phyloP scores from a whole-genome alignment of 1,140 invertebrate genomes.

The Frieseomelitta varia region DNA sequence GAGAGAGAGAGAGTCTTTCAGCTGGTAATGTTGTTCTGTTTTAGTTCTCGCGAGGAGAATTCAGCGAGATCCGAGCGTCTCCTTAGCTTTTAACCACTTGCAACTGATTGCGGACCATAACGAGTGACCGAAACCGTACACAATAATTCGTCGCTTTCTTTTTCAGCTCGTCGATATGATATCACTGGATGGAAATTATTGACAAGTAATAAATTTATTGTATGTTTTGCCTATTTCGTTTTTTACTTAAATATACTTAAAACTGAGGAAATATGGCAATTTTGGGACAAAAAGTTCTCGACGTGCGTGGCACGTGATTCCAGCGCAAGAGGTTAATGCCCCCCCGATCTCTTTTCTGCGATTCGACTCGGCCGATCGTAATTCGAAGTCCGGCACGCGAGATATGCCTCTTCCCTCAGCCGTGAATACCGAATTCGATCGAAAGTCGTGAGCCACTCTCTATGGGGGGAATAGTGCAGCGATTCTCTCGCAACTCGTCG shows the following conservation, averaged over 20 bases:
- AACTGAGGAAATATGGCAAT: no score
- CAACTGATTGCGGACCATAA: no score
- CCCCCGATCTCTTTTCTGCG: not conserved
- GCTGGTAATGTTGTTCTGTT: not conserved
- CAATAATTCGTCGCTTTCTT: no score
- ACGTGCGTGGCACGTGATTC: no score
- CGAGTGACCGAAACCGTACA: no score
- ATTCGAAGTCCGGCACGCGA: slow-evolving; percentile 34
- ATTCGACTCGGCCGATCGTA: slow-evolving; percentile 18
- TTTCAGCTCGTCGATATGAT: no score
- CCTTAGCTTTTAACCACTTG: slow-evolving; percentile 21
- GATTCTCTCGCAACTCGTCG: not conserved
- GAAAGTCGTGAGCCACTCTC: not conserved
- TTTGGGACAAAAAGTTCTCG: no score
- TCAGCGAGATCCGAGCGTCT: slow-evolving; percentile 12
- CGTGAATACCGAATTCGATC: slow-evolving; percentile 25
- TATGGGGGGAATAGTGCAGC: not conserved
- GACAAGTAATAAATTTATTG: no score
- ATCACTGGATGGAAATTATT: no score
- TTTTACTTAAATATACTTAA: no score
- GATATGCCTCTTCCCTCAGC: not conserved
- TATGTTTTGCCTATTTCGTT: no score
- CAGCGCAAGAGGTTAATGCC: no score
- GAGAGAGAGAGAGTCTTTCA: not conserved
- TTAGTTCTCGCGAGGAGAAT: slow-evolving; percentile 1